Base-by-base conservation (phyloP, 2,888 invertebrate species). In the Cataglyphis rosenhaueri region DNA sequence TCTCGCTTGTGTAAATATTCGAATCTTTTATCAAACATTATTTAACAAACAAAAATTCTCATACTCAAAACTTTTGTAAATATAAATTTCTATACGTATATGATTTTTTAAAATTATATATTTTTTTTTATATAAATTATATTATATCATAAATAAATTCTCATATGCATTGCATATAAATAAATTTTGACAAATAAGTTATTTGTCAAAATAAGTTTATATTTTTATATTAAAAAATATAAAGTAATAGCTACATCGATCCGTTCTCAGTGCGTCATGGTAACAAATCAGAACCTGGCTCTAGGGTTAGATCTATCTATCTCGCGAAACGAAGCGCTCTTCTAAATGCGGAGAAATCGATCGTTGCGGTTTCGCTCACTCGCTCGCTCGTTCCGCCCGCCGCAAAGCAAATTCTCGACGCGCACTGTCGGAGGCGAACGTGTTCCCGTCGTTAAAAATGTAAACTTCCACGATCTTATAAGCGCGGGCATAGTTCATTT, bases 401-500 rank as follows among this genome's bases (percentile, higher is more conserved):
- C 78, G 59, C 78, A 59, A 59, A 79, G 73, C 78, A 74, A 79
- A 79, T 79, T 74, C 75, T 59, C 59, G 44, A 78, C 21, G 78
- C 78, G 38, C 73, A 78, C 74, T 52, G n/a, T 52, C 74, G 29
- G 57, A 32, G 44, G 57, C 57, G 32, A 78, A 71, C 78, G 78
- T 59, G 78, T 74, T 79, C 78, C 78, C 78, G 74, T 79, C 74
- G 74, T 79, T 79, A 79, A 79, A 79, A 79, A 79, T 79, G 74
- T 79, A 79, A 74, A 79, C 78, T 78, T 35, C 59, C 12, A 44
- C 78, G 74, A 79, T 79, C 78, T 79, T 79, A 79, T 73, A 59
- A 59, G 78, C 74, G 44, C 78, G 44, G 75, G 52, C 75, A 71
- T 59, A 85, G 87, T 83, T 85, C 87, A 85, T 85, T 87, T 89